Percentiles rank a stretch among this genome's conserved stretches.
Conservation (phyloP, 2,797 vertebrate genomes). For the Percopsis omiscomaycus region DNA sequence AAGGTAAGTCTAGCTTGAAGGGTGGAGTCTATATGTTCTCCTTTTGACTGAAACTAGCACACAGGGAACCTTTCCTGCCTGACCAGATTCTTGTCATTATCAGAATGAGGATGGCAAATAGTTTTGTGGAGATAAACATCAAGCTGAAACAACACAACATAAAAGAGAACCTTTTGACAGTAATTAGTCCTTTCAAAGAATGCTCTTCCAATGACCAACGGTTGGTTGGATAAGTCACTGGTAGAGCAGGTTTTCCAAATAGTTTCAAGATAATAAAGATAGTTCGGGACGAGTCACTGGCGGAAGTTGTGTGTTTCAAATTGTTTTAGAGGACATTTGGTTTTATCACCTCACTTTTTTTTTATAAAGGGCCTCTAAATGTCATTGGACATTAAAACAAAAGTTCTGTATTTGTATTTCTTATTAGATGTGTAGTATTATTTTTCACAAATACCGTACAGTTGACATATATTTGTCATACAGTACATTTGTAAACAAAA, state of each 20-base stretch:
- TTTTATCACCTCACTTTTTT: neutral
- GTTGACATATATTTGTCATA: no score
- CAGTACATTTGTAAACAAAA: no score
- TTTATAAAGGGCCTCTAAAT: no score
- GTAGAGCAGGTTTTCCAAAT: conserved; percentile 31
- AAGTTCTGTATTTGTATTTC: no score
- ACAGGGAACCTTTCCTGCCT: conserved; percentile 41
- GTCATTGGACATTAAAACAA: no score
- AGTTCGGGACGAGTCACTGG: conserved; percentile 25
- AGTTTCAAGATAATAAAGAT: conserved; percentile 24
- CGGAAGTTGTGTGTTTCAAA: conserved; percentile 22
- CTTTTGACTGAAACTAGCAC: conserved; percentile 59
- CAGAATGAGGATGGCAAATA: neutral
- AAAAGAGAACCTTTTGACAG: conserved; percentile 14
- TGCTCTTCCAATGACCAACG: neutral
- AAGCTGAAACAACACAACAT: conserved; percentile 13
- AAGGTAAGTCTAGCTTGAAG: conserved; percentile 33
- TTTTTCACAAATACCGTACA: no score
- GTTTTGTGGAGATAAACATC: conserved; percentile 73
- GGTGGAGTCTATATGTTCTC: conserved; percentile 60
- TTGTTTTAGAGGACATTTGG: neutral
- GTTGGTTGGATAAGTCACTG: conserved; percentile 6
- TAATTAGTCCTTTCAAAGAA: conserved; percentile 25
- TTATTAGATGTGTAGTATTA: no score
- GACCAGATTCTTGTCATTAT: conserved; percentile 66